Evolutionary conservation across 2,888 invertebrate genomes (phyloP).

Genomic region (Drosophila paucipuncta): DNA sequence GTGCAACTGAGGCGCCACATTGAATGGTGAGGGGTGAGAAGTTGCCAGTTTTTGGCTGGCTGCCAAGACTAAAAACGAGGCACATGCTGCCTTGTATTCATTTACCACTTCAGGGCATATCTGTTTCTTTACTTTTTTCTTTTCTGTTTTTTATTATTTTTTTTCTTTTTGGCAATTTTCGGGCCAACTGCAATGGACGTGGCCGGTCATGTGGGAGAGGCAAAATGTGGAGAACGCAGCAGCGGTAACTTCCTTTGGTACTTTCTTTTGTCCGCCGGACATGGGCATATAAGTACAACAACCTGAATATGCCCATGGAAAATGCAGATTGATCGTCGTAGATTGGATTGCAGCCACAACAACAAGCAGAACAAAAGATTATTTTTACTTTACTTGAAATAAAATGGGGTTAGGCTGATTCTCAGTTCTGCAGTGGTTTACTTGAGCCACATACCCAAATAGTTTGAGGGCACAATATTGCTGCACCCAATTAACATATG

Average conservation of each 20-base stretch:
- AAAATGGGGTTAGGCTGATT: constrained; percentile 13
- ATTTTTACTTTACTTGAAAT: constrained; percentile 29
- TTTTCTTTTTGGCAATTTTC: constrained; percentile 24
- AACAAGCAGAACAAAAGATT: constrained; percentile 19
- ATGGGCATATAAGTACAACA: constrained; percentile 54
- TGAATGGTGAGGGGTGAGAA: neutral
- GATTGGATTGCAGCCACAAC: constrained; percentile 34
- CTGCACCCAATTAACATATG: constrained; percentile 49
- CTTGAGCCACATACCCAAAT: constrained; percentile 34
- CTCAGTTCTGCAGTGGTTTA: constrained; percentile 24
- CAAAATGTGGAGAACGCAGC: constrained; percentile 7
- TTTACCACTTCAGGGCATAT: constrained; percentile 39
- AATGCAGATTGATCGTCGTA: constrained; percentile 56
- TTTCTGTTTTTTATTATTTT: neutral
- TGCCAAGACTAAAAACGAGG: constrained; percentile 46
- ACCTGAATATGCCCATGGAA: constrained; percentile 41
- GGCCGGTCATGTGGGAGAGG: constrained; percentile 9
- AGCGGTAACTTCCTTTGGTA: constrained; percentile 34
- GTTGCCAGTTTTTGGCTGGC: constrained; percentile 39
- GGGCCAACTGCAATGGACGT: constrained; percentile 31
- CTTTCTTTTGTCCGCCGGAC: constrained; percentile 48
- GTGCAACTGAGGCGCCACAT: constrained; percentile 19
- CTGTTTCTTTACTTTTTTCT: neutral
- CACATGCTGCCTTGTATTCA: constrained; percentile 44
- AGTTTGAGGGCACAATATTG: constrained; percentile 39